Evolutionary conservation across 2,888 invertebrate genomes (phyloP).

Genomic region (Mycalesis mineus): DNA sequence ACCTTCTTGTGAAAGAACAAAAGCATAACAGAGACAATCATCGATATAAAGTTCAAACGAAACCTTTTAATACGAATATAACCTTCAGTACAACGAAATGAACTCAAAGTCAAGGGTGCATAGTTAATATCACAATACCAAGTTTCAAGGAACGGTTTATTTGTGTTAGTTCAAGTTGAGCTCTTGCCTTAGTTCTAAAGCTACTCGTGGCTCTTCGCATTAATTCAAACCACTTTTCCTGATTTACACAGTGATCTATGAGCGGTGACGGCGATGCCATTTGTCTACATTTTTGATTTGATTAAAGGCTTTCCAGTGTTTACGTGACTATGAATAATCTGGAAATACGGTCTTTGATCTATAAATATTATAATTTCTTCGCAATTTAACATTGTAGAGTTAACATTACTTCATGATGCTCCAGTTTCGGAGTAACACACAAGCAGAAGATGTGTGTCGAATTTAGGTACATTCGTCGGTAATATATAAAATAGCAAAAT

Average conservation of each 20-base stretch:
- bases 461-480: too few species aligned
- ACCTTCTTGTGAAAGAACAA: not conserved
- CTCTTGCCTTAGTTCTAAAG: constrained; percentile 16
- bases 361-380: too few species aligned
- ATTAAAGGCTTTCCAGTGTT: too few species aligned
- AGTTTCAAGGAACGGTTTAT: constrained; percentile 8
- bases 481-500: too few species aligned
- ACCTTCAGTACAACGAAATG: constrained; percentile 1
- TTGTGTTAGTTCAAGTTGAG: constrained; percentile 12
- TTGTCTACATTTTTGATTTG: constrained; percentile 6
- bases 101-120: constrained; percentile 1
- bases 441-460: too few species aligned
- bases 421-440: too few species aligned
- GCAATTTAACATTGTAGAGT: too few species aligned
- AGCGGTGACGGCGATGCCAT: not conserved
- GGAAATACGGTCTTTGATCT: too few species aligned
- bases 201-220: constrained; percentile 16
- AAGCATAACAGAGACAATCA: not conserved
- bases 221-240: constrained; percentile 23
- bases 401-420: too few species aligned
- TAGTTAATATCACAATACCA: constrained; percentile 11
- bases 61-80: not conserved
- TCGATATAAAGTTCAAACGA: not conserved
- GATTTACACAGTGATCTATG: constrained; percentile 18
- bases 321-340: too few species aligned